Evolutionary conservation across 2,888 invertebrate genomes (phyloP).

Genomic region (Bembecia ichneumoniformis): DNA sequence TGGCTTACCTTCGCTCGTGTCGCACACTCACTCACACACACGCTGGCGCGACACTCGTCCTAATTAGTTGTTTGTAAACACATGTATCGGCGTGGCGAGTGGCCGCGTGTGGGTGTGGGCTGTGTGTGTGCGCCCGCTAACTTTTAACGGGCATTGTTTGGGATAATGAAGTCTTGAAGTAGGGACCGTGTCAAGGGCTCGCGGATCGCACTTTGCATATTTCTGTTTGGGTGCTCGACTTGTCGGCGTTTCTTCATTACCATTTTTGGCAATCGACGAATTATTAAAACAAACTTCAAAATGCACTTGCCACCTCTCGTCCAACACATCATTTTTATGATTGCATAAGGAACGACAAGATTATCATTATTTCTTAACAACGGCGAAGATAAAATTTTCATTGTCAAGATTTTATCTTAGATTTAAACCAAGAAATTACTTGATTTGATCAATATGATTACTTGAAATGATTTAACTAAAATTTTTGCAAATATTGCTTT

Average conservation of each 20-base stretch:
- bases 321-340: too few species aligned
- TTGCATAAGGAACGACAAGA: too few species aligned
- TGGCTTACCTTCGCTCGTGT: slow-evolving; percentile 16
- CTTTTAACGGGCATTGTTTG: slow-evolving; percentile 38
- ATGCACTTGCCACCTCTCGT: background rate
- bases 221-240: slow-evolving; percentile 29
- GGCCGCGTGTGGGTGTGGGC: slow-evolving; percentile 28
- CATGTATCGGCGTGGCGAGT: slow-evolving; percentile 18
- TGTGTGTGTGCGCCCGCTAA: slow-evolving; percentile 17
- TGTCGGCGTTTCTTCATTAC: slow-evolving; percentile 18
- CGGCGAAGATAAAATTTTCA: too few species aligned
- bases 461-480: too few species aligned
- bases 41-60: slow-evolving; percentile 17
- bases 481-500: too few species aligned
- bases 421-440: too few species aligned
- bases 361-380: too few species aligned
- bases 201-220: slow-evolving; percentile 39
- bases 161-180: slow-evolving; percentile 50
- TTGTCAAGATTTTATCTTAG: too few species aligned
- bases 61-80: slow-evolving; percentile 67
- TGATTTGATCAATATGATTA: too few species aligned
- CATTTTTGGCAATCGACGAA: slow-evolving; percentile 16
- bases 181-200: slow-evolving; percentile 44
- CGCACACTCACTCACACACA: slow-evolving; percentile 32
- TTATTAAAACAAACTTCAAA: slow-evolving; percentile 2